Evolutionary conservation across 1,140 invertebrate species (phyloP), one percentile per base, ranked within the genome.

Genomic region (Megathymus violae): DNA sequence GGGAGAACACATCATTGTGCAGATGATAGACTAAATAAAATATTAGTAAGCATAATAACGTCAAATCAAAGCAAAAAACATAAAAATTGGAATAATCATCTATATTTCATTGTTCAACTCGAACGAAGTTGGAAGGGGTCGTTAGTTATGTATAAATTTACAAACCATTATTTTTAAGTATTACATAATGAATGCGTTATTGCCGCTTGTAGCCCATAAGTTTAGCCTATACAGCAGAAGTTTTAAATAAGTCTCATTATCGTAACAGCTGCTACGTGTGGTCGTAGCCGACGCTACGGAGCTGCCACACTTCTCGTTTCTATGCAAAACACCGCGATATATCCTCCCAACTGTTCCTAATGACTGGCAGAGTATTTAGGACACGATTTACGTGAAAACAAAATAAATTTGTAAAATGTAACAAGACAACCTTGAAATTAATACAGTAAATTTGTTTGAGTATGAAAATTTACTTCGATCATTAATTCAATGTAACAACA

Each of bases 161-260:
- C 15, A 36, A 46, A 22, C 16, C 25, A 48, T 38, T 44, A 19
- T 60, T 48, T 40, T 46, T n/a, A n/a, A 11, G 25, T 38, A 6
- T 22, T 25, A 38, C 27, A 40, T 48, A 38, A 48, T 48, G 17
- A 38, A 47, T 36, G 46, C 58, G n/a, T 60, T 60, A 60, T 47
- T 48, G 44, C 41, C 40, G 19, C 36, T 61, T 40, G 46, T 61
- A 50, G 44, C 36, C 44, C 58, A 16, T 62, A 40, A 54, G 36
- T 54, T 41, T 36, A 54, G 25, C 51, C 36, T 41, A 36, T 41
- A 54, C 22, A 48, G 3, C 13, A 13, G 54, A 51, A 59, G 38
- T 58, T 59, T 62, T 41, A 50, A 50, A 51, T 59, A 64, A 71
- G 58, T 64, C 64, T 67, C 69, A 67, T 72, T 72, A 72, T 43